Percentiles rank a stretch among this genome's conserved stretches.
phyloP scores from a whole-genome alignment of 2,113 vertebrate genomes.

The Baryphthengus martii region DNA sequence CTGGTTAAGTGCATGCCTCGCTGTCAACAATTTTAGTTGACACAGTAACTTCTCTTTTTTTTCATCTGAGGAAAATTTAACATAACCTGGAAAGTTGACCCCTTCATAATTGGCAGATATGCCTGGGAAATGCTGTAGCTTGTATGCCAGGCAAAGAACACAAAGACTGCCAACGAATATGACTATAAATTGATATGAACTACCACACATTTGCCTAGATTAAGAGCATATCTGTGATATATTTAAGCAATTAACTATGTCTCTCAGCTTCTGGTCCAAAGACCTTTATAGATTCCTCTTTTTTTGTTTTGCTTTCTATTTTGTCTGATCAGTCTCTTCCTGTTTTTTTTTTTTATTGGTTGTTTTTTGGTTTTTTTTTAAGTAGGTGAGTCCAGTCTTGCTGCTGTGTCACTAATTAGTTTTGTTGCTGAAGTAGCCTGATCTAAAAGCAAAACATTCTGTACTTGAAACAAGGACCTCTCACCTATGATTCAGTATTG shows the following conservation, averaged over 20 bases:
- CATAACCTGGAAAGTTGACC: constrained; percentile 31
- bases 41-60: neutral
- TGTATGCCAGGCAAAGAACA: neutral
- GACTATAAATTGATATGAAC: neutral
- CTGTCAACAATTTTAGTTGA: constrained; percentile 4
- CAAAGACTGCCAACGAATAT: neutral
- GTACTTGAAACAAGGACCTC: neutral
- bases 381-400: neutral
- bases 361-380: neutral
- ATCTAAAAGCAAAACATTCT: neutral
- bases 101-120: constrained; percentile 29
- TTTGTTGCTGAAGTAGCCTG: constrained; percentile 5
- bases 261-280: neutral
- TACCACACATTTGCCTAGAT: neutral
- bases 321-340: neutral
- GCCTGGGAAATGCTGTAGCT: neutral
- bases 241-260: constrained; percentile 6
- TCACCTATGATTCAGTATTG: neutral
- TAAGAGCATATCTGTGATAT: neutral
- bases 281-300: neutral
- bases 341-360: neutral
- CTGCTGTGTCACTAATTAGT: neutral
- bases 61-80: constrained; percentile 9
- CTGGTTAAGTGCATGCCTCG: neutral
- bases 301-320: neutral